These are phyloP conservation scores for Molorchus minor DNA, from an alignment of 2,888 invertebrate genomes.

Conservation along the genomic window DNA sequence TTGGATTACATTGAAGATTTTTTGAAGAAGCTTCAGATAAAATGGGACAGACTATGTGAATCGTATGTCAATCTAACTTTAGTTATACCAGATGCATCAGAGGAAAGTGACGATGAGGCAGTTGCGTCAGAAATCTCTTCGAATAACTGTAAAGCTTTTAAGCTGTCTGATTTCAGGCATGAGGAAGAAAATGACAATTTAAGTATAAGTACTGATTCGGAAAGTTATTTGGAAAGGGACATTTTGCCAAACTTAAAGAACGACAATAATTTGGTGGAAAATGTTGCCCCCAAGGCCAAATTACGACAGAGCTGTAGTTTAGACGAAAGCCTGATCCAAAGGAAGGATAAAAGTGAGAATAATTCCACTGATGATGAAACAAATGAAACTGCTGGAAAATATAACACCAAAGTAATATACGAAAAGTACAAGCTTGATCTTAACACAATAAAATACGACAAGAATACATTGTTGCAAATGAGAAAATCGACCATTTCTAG, in stretches of 20 bases:
- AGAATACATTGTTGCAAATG: constrained; percentile 61
- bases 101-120: constrained; percentile 45
- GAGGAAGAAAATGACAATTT: constrained; percentile 57
- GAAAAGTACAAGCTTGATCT: constrained; percentile 58
- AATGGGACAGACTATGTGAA: constrained; percentile 61
- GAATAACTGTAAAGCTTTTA: constrained; percentile 63
- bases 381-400: constrained; percentile 56
- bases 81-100: constrained; percentile 54
- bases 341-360: constrained; percentile 39
- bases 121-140: constrained; percentile 27
- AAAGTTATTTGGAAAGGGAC: constrained; percentile 59
- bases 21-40: constrained; percentile 56
- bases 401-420: constrained; percentile 45
- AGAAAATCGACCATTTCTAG: constrained; percentile 53
- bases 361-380: constrained; percentile 59
- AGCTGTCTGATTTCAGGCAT: constrained; percentile 68
- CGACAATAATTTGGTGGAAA: constrained; percentile 57
- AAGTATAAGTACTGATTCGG: constrained; percentile 58
- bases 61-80: constrained; percentile 59
- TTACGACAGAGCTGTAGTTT: constrained; percentile 47
- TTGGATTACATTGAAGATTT: constrained; percentile 60
- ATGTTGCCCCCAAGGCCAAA: constrained; percentile 51
- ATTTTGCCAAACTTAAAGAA: constrained; percentile 59
- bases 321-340: constrained; percentile 39
- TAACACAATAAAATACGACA: constrained; percentile 58